phyloP scores from a whole-genome alignment of 2,113 vertebrate species.

The Vulpes ferrilata region DNA sequence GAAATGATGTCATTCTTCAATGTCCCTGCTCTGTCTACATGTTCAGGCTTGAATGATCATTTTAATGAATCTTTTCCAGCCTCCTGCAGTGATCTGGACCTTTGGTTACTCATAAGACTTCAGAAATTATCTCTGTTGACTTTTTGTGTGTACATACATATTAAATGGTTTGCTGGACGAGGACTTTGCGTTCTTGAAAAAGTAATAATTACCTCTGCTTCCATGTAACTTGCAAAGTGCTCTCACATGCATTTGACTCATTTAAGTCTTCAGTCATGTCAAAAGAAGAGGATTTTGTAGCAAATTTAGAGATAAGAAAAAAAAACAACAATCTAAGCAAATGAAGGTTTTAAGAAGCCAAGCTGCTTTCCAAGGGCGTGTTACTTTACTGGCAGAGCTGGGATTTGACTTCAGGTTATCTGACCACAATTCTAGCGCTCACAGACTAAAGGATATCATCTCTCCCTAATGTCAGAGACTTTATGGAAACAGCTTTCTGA shows the following conservation, averaged over 20 bases:
- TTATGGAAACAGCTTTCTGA: not conserved
- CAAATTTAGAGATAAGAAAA: not conserved
- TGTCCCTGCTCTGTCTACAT: not conserved
- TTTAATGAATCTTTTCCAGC: not conserved
- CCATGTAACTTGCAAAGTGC: not conserved
- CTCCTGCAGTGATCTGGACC: not conserved
- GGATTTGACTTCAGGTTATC: not conserved
- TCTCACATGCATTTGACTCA: not conserved
- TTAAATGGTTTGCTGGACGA: not conserved
- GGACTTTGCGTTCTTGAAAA: not conserved
- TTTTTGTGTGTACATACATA: not conserved
- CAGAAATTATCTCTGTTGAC: not conserved
- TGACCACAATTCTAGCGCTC: not conserved
- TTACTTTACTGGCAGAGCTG: not conserved
- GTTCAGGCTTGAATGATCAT: not conserved
- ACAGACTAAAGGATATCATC: not conserved
- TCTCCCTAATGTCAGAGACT: not conserved
- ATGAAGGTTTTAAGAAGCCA: not conserved
- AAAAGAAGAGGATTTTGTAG: not conserved
- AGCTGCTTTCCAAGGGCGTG: not conserved
- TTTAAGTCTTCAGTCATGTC: not conserved
- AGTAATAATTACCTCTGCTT: not conserved
- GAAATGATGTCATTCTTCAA: not conserved
- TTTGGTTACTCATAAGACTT: not conserved
- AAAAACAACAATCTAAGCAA: not conserved